Conservation (phyloP, 2,888 invertebrate genomes). For the Galerucella calmariensis region DNA sequence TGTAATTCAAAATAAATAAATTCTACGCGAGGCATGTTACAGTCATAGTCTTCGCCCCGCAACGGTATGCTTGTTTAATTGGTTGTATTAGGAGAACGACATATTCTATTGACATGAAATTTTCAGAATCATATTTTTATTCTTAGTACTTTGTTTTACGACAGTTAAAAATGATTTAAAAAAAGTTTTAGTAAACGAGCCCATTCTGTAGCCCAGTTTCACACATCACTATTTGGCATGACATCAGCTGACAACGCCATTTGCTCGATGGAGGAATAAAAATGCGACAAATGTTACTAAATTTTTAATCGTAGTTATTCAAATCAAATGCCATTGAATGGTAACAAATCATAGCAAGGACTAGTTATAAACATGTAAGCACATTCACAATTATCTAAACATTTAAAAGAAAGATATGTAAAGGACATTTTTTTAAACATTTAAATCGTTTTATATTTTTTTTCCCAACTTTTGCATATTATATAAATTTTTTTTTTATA, state of each 20-base stretch:
- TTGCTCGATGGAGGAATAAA: neutral
- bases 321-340: constrained; percentile 44
- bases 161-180: too few relatives aligned
- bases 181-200: too few relatives aligned
- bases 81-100: too few relatives aligned
- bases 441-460: constrained; percentile 27
- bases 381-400: constrained; percentile 16
- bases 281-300: constrained; percentile 19
- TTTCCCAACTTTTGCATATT: constrained; percentile 27
- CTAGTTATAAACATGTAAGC: constrained; percentile 41
- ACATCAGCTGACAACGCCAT: too few relatives aligned
- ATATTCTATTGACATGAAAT: too few relatives aligned
- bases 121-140: too few relatives aligned
- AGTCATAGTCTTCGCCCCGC: too few relatives aligned
- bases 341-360: constrained; percentile 47
- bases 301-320: constrained; percentile 37
- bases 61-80: too few relatives aligned
- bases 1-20: too few relatives aligned
- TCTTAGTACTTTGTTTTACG: too few relatives aligned
- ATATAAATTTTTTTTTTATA: constrained; percentile 29
- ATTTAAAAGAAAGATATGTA: constrained; percentile 30
- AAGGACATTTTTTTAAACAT: constrained; percentile 29
- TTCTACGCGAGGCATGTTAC: too few relatives aligned
- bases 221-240: neutral
- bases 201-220: neutral